These are phyloP conservation scores for Megaustenia siamemsis DNA, from an alignment of 2,888 invertebrate genomes.

Conservation along the genomic window DNA sequence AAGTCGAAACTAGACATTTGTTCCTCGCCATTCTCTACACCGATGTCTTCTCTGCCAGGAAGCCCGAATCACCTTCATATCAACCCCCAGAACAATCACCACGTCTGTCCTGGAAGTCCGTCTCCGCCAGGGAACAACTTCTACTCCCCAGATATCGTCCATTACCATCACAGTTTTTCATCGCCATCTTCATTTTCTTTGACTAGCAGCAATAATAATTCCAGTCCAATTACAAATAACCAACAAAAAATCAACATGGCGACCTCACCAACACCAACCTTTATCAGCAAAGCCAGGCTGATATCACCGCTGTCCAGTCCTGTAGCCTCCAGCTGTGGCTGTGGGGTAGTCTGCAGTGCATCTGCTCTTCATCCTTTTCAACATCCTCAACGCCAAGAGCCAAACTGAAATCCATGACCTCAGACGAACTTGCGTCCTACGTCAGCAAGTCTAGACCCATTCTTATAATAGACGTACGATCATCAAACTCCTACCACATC, in stretches of 20 bases:
- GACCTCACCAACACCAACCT: slow-evolving; percentile 43
- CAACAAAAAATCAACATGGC: slow-evolving; percentile 18
- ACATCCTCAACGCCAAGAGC: slow-evolving; percentile 50
- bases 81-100: slow-evolving; percentile 11
- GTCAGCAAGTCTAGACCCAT: slow-evolving; percentile 66
- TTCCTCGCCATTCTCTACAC: slow-evolving; percentile 36
- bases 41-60: slow-evolving; percentile 30
- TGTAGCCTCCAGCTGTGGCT: slow-evolving; percentile 51
- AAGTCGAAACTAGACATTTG: slow-evolving; percentile 49
- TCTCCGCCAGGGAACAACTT: slow-evolving; percentile 29
- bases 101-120: not conserved
- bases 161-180: slow-evolving; percentile 42
- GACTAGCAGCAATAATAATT: slow-evolving; percentile 4
- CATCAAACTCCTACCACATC: slow-evolving; percentile 86
- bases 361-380: slow-evolving; percentile 45
- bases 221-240: slow-evolving; percentile 21
- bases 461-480: slow-evolving; percentile 85
- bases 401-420: slow-evolving; percentile 63
- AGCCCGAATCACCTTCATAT: slow-evolving; percentile 27
- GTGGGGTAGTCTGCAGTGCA: slow-evolving; percentile 50
- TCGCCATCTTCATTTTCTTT: slow-evolving; percentile 9
- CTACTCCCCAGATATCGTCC: slow-evolving; percentile 27
- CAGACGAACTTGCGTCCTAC: slow-evolving; percentile 67
- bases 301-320: slow-evolving; percentile 57
- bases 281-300: slow-evolving; percentile 30